These are phyloP conservation scores for Patagioenas fasciata DNA, from an alignment of 2,113 vertebrate species.

Conservation along the genomic window DNA sequence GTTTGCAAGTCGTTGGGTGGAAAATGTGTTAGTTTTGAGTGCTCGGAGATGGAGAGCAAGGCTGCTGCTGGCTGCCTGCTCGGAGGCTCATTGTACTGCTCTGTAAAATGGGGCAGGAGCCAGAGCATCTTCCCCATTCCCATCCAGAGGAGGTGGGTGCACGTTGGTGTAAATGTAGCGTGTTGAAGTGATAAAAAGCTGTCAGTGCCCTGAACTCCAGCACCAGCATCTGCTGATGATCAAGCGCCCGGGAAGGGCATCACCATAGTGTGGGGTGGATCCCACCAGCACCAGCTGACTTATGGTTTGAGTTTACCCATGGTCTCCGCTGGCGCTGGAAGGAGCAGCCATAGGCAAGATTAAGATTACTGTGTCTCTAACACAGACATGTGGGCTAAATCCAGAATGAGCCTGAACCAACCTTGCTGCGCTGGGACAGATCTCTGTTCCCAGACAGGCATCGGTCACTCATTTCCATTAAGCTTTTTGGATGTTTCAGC, in stretches of 20 bases:
- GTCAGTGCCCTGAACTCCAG: rapidly evolving
- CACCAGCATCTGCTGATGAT: not conserved
- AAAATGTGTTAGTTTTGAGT: not conserved
- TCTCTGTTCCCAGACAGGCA: not conserved
- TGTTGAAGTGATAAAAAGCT: rapidly evolving
- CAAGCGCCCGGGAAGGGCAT: rapidly evolving
- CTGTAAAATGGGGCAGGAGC: not conserved
- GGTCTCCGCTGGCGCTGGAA: not conserved
- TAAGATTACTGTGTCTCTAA: not conserved
- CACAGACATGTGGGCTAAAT: rapidly evolving
- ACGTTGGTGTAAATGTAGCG: not conserved
- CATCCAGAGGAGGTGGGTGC: not conserved
- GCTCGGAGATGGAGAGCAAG: not conserved
- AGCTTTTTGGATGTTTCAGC: not conserved
- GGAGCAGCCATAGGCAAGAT: not conserved
- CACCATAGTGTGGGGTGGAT: rapidly evolving
- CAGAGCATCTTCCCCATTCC: not conserved
- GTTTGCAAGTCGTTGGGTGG: not conserved
- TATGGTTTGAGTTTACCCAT: rapidly evolving
- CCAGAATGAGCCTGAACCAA: not conserved
- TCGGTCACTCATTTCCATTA: rapidly evolving
- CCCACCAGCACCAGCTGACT: rapidly evolving
- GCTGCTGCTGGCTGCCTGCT: not conserved
- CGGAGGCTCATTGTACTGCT: rapidly evolving
- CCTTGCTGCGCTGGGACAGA: not conserved